Conservation (phyloP, 2,888 invertebrate species). For the Drosophila demipolita region DNA sequence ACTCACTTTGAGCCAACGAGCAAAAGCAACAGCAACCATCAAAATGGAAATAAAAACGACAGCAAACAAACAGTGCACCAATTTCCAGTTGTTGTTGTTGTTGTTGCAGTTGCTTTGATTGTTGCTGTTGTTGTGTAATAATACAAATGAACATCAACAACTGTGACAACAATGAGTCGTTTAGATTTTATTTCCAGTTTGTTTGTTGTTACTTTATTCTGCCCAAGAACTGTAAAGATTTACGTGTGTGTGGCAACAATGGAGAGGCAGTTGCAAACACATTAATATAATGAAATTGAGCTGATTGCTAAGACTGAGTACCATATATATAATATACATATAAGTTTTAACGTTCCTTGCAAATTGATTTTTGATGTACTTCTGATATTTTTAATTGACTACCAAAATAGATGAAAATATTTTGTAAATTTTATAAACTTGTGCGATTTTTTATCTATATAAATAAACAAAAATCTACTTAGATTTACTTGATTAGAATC, state of each 20-base stretch:
- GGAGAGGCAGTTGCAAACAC: background rate
- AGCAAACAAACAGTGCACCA: constrained; percentile 19
- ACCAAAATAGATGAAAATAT: rapidly evolving
- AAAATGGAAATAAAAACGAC: constrained; percentile 70
- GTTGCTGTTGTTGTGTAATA: constrained; percentile 26
- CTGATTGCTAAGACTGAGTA: background rate
- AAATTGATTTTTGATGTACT: background rate
- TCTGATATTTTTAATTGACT: background rate
- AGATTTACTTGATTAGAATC: background rate
- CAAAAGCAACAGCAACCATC: constrained; percentile 50
- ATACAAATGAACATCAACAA: constrained; percentile 27
- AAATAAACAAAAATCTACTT: too few relatives aligned
- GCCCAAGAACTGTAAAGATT: constrained; percentile 10
- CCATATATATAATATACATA: background rate
- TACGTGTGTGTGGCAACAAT: constrained; percentile 1
- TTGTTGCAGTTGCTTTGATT: constrained; percentile 3
- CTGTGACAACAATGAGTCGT: constrained; percentile 23
- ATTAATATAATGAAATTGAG: background rate
- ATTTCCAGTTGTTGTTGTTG: constrained; percentile 17
- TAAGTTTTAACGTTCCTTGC: background rate
- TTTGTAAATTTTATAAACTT: background rate
- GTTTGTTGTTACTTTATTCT: constrained; percentile 15
- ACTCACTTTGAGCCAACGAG: constrained; percentile 51
- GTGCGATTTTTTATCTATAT: too few relatives aligned
- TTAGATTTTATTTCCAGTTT: constrained; percentile 3